These are phyloP conservation scores for Camelus dromedarius DNA, from an alignment of 2,113 vertebrate species.

Conservation along the genomic window DNA sequence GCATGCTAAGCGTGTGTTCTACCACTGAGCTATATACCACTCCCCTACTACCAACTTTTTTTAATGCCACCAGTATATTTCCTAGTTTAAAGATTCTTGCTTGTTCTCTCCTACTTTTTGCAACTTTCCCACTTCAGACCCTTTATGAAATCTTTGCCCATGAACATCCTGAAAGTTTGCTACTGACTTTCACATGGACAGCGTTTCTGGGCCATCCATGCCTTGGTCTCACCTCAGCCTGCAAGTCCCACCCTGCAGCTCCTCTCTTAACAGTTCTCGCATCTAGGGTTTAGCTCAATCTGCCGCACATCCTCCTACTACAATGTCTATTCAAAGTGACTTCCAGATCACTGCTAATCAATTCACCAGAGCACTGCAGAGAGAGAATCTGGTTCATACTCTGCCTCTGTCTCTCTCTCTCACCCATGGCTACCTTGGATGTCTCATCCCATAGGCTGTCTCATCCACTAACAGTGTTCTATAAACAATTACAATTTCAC, in stretches of 20 bases:
- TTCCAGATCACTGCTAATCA: background rate
- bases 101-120: background rate
- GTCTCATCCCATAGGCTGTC: background rate
- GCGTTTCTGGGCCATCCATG: background rate
- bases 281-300: background rate
- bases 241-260: background rate
- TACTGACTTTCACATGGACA: background rate
- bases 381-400: background rate
- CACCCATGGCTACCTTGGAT: background rate
- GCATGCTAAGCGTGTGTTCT: no score
- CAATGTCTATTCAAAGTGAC: background rate
- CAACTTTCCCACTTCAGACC: background rate
- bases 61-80: background rate
- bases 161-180: background rate
- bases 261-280: background rate
- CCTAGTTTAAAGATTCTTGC: constrained; percentile 38
- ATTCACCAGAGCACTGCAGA: constrained; percentile 9
- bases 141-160: constrained; percentile 13
- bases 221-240: background rate
- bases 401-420: background rate
- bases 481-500: constrained; percentile 17
- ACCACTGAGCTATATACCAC: no score
- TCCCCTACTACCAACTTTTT: background rate
- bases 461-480: background rate
- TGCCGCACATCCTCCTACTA: background rate